Percentiles rank a stretch among this genome's conserved stretches.
These are phyloP conservation scores for Nebria salina DNA, from an alignment of 2,888 invertebrate species.

Conservation along the genomic window DNA sequence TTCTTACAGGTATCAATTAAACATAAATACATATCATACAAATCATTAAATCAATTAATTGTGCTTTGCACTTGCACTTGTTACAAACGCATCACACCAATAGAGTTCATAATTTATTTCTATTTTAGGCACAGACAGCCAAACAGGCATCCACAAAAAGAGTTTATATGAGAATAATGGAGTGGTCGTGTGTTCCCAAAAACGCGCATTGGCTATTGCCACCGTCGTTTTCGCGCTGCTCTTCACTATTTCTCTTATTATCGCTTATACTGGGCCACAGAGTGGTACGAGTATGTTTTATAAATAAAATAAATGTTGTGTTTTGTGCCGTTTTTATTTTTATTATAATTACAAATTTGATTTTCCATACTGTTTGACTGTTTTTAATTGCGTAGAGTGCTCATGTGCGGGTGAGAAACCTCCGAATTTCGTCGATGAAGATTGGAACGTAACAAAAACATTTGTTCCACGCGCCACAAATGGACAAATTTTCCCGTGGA, in stretches of 20 bases:
- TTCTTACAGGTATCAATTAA: slow-evolving; percentile 78
- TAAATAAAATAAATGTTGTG: background rate
- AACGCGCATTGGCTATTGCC: slow-evolving; percentile 83
- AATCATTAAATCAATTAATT: background rate
- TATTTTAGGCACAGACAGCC: slow-evolving; percentile 69
- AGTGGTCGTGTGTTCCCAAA: slow-evolving; percentile 88
- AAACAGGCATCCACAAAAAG: slow-evolving; percentile 71
- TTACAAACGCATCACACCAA: background rate
- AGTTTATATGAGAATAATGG: slow-evolving; percentile 78
- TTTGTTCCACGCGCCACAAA: slow-evolving; percentile 77
- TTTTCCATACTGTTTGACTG: background rate
- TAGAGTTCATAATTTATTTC: background rate
- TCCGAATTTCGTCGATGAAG: slow-evolving; percentile 69
- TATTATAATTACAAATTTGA: background rate
- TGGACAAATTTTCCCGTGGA: slow-evolving; percentile 81
- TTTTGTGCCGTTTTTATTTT: background rate
- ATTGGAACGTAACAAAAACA: slow-evolving; percentile 70
- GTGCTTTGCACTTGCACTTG: background rate
- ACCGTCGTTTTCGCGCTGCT: slow-evolving; percentile 81
- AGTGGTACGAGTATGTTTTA: slow-evolving; percentile 67
- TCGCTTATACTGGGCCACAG: slow-evolving; percentile 90
- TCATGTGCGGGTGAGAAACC: slow-evolving; percentile 75
- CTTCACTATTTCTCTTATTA: slow-evolving; percentile 84
- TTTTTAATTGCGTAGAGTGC: slow-evolving; percentile 66
- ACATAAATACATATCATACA: slow-evolving; percentile 55